These are phyloP conservation scores for Achroia grisella DNA, from an alignment of 1,140 invertebrate species.

Conservation along the genomic window DNA sequence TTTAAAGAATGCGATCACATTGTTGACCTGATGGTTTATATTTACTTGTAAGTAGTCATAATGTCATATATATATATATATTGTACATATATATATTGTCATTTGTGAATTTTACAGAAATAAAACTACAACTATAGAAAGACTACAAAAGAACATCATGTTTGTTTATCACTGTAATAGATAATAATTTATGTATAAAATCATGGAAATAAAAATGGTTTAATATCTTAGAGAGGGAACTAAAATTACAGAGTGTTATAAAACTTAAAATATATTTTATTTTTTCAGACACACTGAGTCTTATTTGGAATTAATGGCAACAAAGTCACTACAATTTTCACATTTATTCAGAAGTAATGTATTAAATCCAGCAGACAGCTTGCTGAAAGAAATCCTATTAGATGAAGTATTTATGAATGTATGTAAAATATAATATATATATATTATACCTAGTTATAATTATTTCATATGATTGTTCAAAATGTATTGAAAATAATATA, in stretches of 20 bases:
- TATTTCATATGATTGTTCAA: too few species aligned
- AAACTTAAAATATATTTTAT: neutral
- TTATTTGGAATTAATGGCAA: constrained; percentile 18
- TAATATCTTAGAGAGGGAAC: too few species aligned
- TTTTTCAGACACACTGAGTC: constrained; percentile 32
- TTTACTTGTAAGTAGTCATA: constrained; percentile 42
- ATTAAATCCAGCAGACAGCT: constrained; percentile 13
- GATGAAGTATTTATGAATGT: constrained; percentile 38
- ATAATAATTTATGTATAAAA: too few species aligned
- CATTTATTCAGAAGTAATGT: constrained; percentile 24
- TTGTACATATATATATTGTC: too few species aligned
- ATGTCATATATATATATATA: constrained; percentile 3
- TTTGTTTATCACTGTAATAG: too few species aligned
- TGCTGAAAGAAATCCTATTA: constrained; percentile 23
- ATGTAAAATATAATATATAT: constrained; percentile 24
- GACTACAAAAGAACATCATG: too few species aligned
- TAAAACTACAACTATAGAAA: too few species aligned
- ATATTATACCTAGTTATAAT: too few species aligned
- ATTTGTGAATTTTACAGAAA: too few species aligned
- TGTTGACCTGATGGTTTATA: constrained; percentile 29
- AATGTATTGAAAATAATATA: neutral
- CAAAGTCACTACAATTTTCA: constrained; percentile 23
- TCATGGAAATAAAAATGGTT: too few species aligned
- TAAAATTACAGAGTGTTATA: too few species aligned
- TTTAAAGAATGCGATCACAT: constrained; percentile 29